phyloP scores from a whole-genome alignment of 1,140 invertebrate genomes.

The Temnothorax longispinosus region DNA sequence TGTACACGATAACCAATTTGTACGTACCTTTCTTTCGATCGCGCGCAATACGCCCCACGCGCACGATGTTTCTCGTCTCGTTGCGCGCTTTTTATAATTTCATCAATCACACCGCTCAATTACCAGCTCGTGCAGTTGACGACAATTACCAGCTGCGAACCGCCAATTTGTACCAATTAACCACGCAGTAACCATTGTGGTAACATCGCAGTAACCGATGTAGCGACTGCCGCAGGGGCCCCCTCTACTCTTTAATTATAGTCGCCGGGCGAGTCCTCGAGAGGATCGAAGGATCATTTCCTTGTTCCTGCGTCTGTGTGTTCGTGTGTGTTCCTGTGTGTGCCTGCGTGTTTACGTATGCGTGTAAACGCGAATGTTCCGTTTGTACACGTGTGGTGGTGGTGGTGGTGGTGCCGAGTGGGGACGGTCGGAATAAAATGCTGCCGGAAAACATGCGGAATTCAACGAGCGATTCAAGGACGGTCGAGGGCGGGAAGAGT shows the following conservation, averaged over 20 bases:
- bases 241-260: slow-evolving; percentile 17
- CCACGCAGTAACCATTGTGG: slow-evolving; percentile 2
- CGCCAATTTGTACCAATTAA: slow-evolving; percentile 35
- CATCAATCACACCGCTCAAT: slow-evolving; percentile 14
- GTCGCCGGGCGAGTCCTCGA: slow-evolving; percentile 16
- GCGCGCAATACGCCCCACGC: not conserved
- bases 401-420: not conserved
- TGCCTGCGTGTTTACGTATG: not conserved
- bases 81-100: slow-evolving; percentile 1
- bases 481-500: slow-evolving; percentile 58
- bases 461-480: slow-evolving; percentile 30
- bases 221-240: not conserved
- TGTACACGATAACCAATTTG: not conserved
- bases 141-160: slow-evolving; percentile 22
- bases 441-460: slow-evolving; percentile 37
- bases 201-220: slow-evolving; percentile 8
- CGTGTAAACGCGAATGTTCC: slow-evolving; percentile 34
- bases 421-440: slow-evolving; percentile 22
- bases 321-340: slow-evolving; percentile 4
- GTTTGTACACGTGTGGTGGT: slow-evolving; percentile 22
- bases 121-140: not conserved
- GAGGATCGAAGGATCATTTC: slow-evolving; percentile 52
- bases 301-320: slow-evolving; percentile 1
- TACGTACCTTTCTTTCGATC: not conserved
- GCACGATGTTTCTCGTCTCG: not conserved